Evolutionary conservation across 2,888 invertebrate species (phyloP).

Genomic region (Strigamia transsilvanica): DNA sequence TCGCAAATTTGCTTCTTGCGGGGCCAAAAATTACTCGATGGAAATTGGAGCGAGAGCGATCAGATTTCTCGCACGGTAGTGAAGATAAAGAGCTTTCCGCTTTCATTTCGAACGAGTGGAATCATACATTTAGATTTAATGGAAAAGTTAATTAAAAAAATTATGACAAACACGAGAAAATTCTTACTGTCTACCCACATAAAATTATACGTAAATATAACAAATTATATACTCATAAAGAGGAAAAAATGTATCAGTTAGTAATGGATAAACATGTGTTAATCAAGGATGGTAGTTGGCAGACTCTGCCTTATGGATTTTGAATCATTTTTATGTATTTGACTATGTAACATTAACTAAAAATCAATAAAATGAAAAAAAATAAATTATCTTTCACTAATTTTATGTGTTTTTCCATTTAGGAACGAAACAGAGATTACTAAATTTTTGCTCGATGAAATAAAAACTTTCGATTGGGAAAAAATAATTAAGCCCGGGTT

Average conservation of each 20-base stretch:
- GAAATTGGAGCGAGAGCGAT: neutral
- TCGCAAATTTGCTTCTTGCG: neutral
- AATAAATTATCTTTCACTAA: too few relatives aligned
- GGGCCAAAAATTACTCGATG: constrained; percentile 15
- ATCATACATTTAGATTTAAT: constrained; percentile 7
- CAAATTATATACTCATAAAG: neutral
- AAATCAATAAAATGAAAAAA: too few relatives aligned
- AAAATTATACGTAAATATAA: neutral
- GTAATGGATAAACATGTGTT: neutral
- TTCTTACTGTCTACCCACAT: neutral
- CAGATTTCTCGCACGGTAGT: neutral
- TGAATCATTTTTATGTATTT: too few relatives aligned
- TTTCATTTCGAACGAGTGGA: neutral
- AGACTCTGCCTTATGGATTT: neutral
- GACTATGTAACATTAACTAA: too few relatives aligned
- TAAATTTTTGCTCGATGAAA: too few relatives aligned
- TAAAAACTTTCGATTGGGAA: too few relatives aligned
- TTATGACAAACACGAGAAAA: neutral
- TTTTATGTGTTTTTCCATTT: too few relatives aligned
- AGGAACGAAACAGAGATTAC: too few relatives aligned
- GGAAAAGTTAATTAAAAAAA: neutral
- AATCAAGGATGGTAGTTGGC: neutral
- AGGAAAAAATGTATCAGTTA: neutral
- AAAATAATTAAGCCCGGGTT: too few relatives aligned
- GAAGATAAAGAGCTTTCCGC: neutral